Evolutionary conservation across 2,888 invertebrate species (phyloP), one percentile per base, ranked within the genome.

Genomic region (Heliconius ismenius): DNA sequence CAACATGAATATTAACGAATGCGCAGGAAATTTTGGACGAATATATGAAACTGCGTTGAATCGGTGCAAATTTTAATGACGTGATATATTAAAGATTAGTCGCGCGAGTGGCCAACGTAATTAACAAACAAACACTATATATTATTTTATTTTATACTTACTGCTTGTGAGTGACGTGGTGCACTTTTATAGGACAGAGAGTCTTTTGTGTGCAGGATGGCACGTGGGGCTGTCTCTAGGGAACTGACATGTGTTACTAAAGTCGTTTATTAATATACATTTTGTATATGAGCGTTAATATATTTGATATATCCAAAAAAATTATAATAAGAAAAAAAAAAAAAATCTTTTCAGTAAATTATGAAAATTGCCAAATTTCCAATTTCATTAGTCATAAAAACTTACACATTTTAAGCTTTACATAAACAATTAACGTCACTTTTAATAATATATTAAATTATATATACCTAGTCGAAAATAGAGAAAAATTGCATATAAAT

Each of bases 161-260:
- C 67, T 67, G 68, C 79, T 77, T 79, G 76, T 78, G 80, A 76
- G 65, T 76, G 80, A 81, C 82, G 82, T 81, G 82, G 73, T 70
- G 21, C 36, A 32, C 21, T 74, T 49, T 74, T n/a, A 74, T 74
- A 65, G 64, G 74, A 4, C 32, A n/a, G 28, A 63, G 9, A 13
- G 28, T 83, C 84, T 80, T 74, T 78, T 58, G 78, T 67, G 72
- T 63, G 79, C 74, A 65, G 58, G 9, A 3, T 70, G 70, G 36
- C 58, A 80, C 36, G 49, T 76, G 79, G 63, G 78, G 79, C 77
- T 74, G 78, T 88, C 90, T 81, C 90, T 54, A 79, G 90, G 86
- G 90, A 90, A 87, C 81, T 75, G 75, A 77, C 90, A 88, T 81
- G 60, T 77, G 79, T 58, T 65, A 68, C 28, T 43, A 24, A 67